Evolutionary conservation across 2,888 invertebrate species (phyloP).

Genomic region (Asteroscopus sphinx): DNA sequence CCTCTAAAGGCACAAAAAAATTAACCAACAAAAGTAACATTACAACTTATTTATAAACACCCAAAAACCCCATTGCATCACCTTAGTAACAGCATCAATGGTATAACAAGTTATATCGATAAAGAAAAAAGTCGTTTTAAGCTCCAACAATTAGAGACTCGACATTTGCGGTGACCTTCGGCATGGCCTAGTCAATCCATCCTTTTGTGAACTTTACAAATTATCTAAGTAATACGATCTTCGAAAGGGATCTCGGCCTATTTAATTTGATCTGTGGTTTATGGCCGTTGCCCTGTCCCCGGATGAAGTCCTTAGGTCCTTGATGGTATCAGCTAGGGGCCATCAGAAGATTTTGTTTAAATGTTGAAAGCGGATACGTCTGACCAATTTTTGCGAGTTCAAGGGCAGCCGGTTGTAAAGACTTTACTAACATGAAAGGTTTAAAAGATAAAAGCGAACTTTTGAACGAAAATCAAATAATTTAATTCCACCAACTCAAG

Average conservation of each 20-base stretch:
- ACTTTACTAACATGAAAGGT: constrained; percentile 1
- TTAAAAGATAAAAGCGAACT: constrained; percentile 13
- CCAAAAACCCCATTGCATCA: constrained; percentile 34
- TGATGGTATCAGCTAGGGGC: constrained; percentile 1
- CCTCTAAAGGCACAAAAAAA: not conserved
- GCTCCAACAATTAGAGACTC: constrained; percentile 32
- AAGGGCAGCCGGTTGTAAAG: constrained; percentile 8
- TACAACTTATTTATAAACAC: constrained; percentile 20
- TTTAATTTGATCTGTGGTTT: constrained; percentile 23
- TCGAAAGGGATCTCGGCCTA: constrained; percentile 15
- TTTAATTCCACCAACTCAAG: constrained; percentile 4
- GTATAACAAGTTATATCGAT: constrained; percentile 24
- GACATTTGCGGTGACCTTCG: constrained; percentile 45
- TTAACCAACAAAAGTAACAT: not conserved
- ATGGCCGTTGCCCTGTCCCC: constrained; percentile 7
- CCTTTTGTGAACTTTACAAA: constrained; percentile 24
- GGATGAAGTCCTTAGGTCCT: constrained; percentile 13
- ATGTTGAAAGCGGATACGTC: constrained; percentile 17
- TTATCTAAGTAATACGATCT: constrained; percentile 35
- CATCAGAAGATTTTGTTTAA: constrained; percentile 12
- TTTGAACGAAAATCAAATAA: constrained; percentile 15
- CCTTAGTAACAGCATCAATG: constrained; percentile 10
- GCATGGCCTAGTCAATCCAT: constrained; percentile 16
- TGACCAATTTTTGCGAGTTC: constrained; percentile 12
- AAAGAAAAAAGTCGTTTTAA: constrained; percentile 27